Conservation (phyloP, 2,888 invertebrate genomes). For the Rhabditoides inermis region DNA sequence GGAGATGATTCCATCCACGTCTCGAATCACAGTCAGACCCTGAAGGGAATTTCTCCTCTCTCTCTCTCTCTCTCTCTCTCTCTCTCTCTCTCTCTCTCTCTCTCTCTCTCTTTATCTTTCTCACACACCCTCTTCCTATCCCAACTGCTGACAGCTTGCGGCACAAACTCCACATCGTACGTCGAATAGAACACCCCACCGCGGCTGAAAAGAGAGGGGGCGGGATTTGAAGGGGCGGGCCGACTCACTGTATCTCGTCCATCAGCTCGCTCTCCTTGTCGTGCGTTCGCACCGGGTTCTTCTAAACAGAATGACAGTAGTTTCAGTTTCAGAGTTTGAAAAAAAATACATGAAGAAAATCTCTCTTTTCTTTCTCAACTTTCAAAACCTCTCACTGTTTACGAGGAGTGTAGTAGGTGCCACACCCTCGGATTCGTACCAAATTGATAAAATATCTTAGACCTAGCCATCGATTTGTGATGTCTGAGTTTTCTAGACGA, state of each 20-base stretch:
- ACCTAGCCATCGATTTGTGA: no score
- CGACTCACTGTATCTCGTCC: slow-evolving; percentile 19
- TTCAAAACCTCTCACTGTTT: no score
- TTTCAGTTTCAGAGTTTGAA: no score
- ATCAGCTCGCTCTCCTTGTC: slow-evolving; percentile 15
- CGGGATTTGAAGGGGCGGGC: background rate
- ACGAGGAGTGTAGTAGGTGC: no score
- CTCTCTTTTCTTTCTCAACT: no score
- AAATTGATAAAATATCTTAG: no score
- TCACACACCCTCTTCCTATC: slow-evolving; percentile 15
- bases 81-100: slow-evolving; percentile 18
- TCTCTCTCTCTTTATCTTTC: slow-evolving; percentile 19
- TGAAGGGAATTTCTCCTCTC: background rate
- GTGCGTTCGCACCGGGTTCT: slow-evolving; percentile 19
- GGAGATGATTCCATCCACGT: slow-evolving; percentile 25
- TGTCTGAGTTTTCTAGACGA: no score
- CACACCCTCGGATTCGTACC: no score
- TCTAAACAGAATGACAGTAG: no score
- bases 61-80: slow-evolving; percentile 19
- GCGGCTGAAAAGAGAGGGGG: slow-evolving; percentile 15
- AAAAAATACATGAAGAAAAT: no score
- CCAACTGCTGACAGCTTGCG: slow-evolving; percentile 22
- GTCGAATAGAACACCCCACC: slow-evolving; percentile 30
- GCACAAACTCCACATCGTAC: slow-evolving; percentile 29
- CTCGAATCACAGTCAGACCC: slow-evolving; percentile 23